phyloP scores from a whole-genome alignment of 2,797 vertebrate species.

The Coilia nasus region DNA sequence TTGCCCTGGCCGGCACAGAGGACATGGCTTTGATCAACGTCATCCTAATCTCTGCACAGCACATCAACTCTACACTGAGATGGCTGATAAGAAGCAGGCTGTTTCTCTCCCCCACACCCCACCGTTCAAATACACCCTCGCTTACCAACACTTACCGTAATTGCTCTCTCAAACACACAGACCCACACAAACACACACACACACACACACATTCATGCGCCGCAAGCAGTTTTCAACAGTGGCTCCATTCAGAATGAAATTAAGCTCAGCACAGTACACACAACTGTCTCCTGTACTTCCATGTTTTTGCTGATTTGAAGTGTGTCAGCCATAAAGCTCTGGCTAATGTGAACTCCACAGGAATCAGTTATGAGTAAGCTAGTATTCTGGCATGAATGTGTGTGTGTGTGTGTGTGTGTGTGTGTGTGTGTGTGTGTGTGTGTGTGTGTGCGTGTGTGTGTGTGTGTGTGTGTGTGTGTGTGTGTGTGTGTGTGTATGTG shows the following conservation, averaged over 20 bases:
- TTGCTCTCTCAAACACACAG: neutral
- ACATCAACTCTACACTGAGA: neutral
- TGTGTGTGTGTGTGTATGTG: too few species aligned
- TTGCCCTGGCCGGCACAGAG: neutral
- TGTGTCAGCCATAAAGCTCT: neutral
- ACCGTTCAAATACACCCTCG: neutral
- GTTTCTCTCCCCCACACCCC: neutral
- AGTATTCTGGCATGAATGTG: neutral
- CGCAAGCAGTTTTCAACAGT: neutral
- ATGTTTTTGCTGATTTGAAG: neutral
- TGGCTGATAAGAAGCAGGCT: neutral
- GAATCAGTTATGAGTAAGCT: constrained; percentile 13
- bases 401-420: neutral
- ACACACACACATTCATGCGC: neutral
- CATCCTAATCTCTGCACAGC: neutral
- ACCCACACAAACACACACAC: neutral
- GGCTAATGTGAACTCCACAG: neutral
- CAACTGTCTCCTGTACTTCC: neutral
- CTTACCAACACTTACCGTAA: constrained; percentile 4
- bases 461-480: constrained; percentile 13
- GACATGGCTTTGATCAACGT: neutral
- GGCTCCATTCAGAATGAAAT: neutral
- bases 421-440: neutral
- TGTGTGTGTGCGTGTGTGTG: neutral
- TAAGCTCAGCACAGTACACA: neutral